Conservation (phyloP, 2,888 invertebrate genomes). For the Caenorhabditis plicata region DNA sequence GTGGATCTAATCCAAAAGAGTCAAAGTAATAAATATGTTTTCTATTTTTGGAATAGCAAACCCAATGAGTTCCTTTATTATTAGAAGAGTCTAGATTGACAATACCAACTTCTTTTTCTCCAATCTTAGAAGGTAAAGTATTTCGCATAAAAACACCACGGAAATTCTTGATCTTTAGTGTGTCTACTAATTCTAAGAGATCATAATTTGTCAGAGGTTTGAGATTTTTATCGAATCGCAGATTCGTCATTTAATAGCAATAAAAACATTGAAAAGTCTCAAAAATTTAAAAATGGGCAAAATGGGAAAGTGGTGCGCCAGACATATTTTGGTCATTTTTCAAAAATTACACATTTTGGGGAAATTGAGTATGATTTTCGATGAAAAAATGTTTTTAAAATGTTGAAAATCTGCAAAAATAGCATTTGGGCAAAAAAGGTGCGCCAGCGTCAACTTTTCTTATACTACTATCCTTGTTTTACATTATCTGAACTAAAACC, state of each 20-base stretch:
- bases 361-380: neutral
- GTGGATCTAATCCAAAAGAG: slow-evolving; percentile 1
- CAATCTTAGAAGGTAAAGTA: neutral
- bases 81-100: slow-evolving; percentile 1
- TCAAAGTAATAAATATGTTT: slow-evolving; percentile 2
- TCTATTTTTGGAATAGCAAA: neutral
- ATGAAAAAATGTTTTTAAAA: neutral
- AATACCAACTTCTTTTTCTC: slow-evolving; percentile 1
- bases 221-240: neutral
- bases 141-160: neutral
- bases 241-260: slow-evolving; percentile 1
- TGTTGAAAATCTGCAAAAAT: neutral
- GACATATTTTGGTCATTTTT: neutral
- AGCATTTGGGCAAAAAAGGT: slow-evolving; percentile 6
- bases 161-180: slow-evolving; percentile 1
- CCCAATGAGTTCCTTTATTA: slow-evolving; percentile 1
- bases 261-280: neutral
- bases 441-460: slow-evolving; percentile 3
- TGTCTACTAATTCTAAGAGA: neutral
- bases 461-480: too few species aligned
- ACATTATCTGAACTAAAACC: too few species aligned
- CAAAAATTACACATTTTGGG: neutral
- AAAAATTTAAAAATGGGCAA: neutral
- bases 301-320: neutral
- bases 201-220: neutral